A percentile compares a stretch with the other conserved stretches of the same genome.
phyloP scores from a whole-genome alignment of 2,888 invertebrate genomes.

The Willowsia nigromaculata region DNA sequence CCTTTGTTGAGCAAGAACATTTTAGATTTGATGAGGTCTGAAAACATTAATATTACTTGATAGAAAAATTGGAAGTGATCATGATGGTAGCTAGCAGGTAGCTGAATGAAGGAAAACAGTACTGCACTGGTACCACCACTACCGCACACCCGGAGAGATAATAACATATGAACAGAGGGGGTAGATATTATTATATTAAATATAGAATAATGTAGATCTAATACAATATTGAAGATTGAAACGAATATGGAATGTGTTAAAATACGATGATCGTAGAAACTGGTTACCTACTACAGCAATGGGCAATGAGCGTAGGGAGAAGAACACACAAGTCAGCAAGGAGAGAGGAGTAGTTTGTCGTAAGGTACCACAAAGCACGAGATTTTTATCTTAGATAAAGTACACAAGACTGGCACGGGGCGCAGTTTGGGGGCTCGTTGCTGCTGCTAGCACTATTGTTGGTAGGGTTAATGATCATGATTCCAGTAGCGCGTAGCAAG shows the following conservation, averaged over 20 bases:
- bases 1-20: too few species aligned
- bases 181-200: neutral
- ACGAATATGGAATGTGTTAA: neutral
- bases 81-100: neutral
- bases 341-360: neutral
- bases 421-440: constrained; percentile 39
- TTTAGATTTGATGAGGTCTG: too few species aligned
- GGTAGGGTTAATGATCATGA: constrained; percentile 61
- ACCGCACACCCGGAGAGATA: constrained; percentile 3
- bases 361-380: constrained; percentile 66
- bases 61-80: neutral
- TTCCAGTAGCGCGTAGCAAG: constrained; percentile 49
- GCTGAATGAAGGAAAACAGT: neutral
- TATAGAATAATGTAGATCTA: neutral
- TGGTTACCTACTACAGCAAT: neutral
- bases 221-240: neutral
- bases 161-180: neutral
- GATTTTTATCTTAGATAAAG: constrained; percentile 56
- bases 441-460: neutral
- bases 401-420: constrained; percentile 67
- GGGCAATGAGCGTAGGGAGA: neutral
- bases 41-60: too few species aligned
- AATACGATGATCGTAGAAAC: neutral
- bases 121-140: neutral
- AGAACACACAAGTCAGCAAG: constrained; percentile 15